These are phyloP conservation scores for Galagoides demidoff DNA, from an alignment of 2,797 vertebrate species.

Conservation along the genomic window DNA sequence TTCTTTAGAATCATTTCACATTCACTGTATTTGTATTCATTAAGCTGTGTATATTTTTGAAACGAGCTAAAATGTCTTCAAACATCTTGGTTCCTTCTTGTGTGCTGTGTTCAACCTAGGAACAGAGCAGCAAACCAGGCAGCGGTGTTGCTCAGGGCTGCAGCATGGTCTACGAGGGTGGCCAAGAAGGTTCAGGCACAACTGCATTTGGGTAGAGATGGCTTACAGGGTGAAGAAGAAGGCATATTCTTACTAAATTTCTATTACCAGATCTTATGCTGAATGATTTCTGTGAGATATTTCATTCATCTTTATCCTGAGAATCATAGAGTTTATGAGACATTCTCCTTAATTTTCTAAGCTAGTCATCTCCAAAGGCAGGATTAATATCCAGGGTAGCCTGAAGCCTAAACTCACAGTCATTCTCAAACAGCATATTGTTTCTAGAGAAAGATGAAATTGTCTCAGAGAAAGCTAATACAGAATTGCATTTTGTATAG, in stretches of 20 bases:
- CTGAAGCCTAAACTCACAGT: not conserved
- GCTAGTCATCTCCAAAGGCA: not conserved
- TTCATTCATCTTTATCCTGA: not conserved
- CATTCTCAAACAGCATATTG: rapidly evolving
- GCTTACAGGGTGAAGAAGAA: not conserved
- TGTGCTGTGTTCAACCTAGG: not conserved
- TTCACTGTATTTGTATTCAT: not conserved
- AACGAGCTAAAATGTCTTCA: not conserved
- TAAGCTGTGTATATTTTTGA: not conserved
- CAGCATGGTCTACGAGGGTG: not conserved
- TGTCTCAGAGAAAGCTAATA: not conserved
- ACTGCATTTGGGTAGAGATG: not conserved
- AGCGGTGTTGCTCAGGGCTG: rapidly evolving
- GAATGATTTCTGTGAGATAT: not conserved
- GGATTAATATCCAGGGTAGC: not conserved
- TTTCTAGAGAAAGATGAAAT: not conserved
- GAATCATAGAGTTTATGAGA: not conserved
- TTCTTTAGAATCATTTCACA: not conserved
- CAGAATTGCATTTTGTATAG: not conserved
- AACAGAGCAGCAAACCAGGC: not conserved
- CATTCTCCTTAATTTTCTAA: not conserved
- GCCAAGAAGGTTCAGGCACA: not conserved
- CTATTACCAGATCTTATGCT: not conserved
- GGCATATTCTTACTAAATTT: not conserved
- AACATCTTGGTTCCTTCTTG: not conserved